Evolutionary conservation across 2,113 vertebrate genomes (phyloP), one percentile per base, ranked within the genome.

Genomic region (Dromas ardeola): DNA sequence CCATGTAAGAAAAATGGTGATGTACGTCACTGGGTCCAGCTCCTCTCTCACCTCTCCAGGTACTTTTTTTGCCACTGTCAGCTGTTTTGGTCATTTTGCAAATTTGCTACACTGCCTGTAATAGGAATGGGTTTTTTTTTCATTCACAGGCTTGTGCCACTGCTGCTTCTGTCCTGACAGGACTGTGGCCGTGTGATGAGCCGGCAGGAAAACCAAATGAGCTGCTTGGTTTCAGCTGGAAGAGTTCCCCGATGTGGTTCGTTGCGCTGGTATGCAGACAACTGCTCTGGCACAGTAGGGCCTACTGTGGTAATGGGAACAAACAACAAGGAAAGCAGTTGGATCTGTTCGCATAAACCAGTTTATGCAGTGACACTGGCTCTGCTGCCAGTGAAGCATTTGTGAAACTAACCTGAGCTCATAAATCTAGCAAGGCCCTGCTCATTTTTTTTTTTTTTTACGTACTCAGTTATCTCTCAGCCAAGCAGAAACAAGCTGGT

Each of bases 1-100:
- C 30, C 1, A 0, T 2, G 0, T 52, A 23, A 50, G 22, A 67
- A 59, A 67, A 43, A 25, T 7, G 16, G 43, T 0, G 0, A 17
- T 26, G 19, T 19, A 23, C n/a, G 7, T 85, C n/a, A 10, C 23
- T 34, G 61, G 26, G 12, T 81, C 55, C 42, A 32, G 25, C 30
- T 72, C 30, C 38, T 49, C 36, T 59, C 43, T 36, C 5, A 1
- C 23, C 34, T 62, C 13, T 80, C 22, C 50, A 59, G 13, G 3
- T 2, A 5, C 5, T 34, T 72, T 81, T 87, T 91, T 63, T 22
- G 43, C 26, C 34, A 8, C 27, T 49, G 30, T 22, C 13, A 53
- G 15, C 62, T 83, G 9, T 53, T 65, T 10, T 18, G 19, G 22
- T 70, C 5, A 3, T 29, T 89, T 81, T 63, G 74, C 38, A 59